Base-by-base conservation (phyloP, 1,140 invertebrate genomes). In the Drosophila hydei region DNA sequence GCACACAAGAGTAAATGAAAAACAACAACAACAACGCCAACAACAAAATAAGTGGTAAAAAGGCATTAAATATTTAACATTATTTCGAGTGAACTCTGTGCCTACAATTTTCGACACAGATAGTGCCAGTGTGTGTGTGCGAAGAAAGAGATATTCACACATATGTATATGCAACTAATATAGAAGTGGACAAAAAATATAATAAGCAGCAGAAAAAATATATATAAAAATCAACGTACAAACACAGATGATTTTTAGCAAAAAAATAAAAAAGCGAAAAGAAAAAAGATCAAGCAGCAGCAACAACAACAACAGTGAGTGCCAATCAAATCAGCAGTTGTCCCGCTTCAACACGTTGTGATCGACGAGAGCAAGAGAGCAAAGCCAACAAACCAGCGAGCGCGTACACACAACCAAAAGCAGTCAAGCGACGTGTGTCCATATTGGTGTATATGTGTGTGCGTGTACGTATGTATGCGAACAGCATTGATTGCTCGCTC, bases 201-300 rank as follows among this genome's bases (percentile, higher is more conserved):
- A 75, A 83, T 84, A 83, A 84, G 72, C 72, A 75, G 30, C 55
- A 74, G 38, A 73, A 73, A 69, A 72, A 81, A 88, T 67, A 51
- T 69, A 48, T 65, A 60, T 54, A 79, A 87, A 88, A 87, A 87
- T 75, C 77, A 87, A 76, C 72, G 83, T 88, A 88, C 78, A 76
- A 87, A 76, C 84, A 83, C 84, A 79, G 83, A 88, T 88, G 83
- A 88, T 88, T 89, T 87, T 88, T 88, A 87, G 83, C 83, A 87
- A 87, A 85, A 83, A 74, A 73, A 43, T 50, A 68, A 73, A 72
- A 72, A 85, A 83, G 63, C 74, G 75, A 85, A 81, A 84, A 84
- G 70, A 72, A 81, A 87, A 84, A 88, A 87, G 74, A 85, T 88
- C 77, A 81, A 77, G 75, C 80, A 85, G 48, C 68, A 78, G 64